These are phyloP conservation scores for Catalaphyllia jardinei DNA, from an alignment of 64 coral and sea anemone species.

Conservation along the genomic window DNA sequence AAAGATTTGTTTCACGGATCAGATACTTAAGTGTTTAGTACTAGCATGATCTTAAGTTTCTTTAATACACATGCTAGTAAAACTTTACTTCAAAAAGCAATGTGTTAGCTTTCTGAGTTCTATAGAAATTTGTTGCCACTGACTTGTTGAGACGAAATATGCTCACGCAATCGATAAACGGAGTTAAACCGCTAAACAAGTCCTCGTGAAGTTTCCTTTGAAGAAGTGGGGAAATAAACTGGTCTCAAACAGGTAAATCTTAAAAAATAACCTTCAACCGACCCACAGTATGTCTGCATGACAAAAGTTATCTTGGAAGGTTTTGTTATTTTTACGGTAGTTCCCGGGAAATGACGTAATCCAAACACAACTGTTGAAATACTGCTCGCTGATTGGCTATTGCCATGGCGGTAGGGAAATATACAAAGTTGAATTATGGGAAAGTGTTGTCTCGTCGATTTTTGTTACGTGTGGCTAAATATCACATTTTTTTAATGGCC, in stretches of 20 bases:
- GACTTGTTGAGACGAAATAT: too few species aligned
- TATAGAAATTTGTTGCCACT: too few species aligned
- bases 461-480: neutral
- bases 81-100: too few species aligned
- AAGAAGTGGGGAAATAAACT: neutral
- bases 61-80: too few species aligned
- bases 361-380: neutral
- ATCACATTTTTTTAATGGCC: neutral
- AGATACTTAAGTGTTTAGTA: too few species aligned
- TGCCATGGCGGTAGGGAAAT: constrained; percentile 73
- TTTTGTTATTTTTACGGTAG: neutral
- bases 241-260: neutral
- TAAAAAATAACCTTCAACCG: neutral
- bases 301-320: neutral
- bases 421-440: constrained; percentile 65
- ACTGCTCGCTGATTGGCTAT: constrained; percentile 76
- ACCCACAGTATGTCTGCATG: neutral
- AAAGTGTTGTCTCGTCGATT: constrained; percentile 17
- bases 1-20: too few species aligned
- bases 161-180: too few species aligned
- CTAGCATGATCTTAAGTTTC: too few species aligned
- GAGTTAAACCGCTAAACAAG: too few species aligned
- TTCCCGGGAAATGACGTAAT: constrained; percentile 27
- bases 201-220: neutral
- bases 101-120: too few species aligned